Evolutionary conservation across 1,140 invertebrate genomes (phyloP).

Genomic region (Reticulitermes speratus): DNA sequence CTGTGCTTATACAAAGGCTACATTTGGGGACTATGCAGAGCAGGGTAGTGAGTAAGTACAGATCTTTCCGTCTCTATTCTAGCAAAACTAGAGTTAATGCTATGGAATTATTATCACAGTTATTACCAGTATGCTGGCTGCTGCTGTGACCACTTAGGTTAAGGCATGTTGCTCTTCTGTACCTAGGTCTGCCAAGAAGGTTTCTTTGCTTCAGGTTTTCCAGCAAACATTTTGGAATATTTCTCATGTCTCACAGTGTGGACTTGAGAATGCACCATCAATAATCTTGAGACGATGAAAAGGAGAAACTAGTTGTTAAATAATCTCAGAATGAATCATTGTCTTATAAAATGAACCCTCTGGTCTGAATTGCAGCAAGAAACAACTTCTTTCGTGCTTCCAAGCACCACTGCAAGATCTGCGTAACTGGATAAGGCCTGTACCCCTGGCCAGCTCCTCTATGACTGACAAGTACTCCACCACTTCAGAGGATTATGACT

Average conservation of each 20-base stretch:
- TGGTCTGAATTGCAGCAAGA: slow-evolving; percentile 46
- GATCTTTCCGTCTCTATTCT: background rate
- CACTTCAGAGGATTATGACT: slow-evolving; percentile 7
- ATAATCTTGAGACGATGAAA: too few species aligned
- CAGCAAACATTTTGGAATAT: too few species aligned
- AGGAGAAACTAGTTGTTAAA: too few species aligned
- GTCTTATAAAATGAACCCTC: too few species aligned
- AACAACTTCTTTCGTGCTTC: slow-evolving; percentile 57
- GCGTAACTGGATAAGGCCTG: slow-evolving; percentile 55
- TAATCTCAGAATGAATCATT: too few species aligned
- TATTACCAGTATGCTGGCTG: too few species aligned
- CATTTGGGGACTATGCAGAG: slow-evolving; percentile 56
- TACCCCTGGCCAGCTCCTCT: slow-evolving; percentile 36
- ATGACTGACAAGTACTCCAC: slow-evolving; percentile 27
- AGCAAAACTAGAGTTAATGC: background rate
- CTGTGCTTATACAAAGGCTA: slow-evolving; percentile 59
- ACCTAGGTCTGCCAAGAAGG: too few species aligned
- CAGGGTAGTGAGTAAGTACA: slow-evolving; percentile 53
- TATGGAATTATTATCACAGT: background rate
- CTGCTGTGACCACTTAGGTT: too few species aligned
- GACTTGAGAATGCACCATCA: too few species aligned
- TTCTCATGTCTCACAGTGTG: too few species aligned
- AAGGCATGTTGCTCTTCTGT: too few species aligned
- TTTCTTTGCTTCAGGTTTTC: too few species aligned
- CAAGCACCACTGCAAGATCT: slow-evolving; percentile 58